Percentiles rank a stretch among this genome's conserved stretches.
phyloP scores from a whole-genome alignment of 2,113 vertebrate genomes.

The Acinonyx jubatus region DNA sequence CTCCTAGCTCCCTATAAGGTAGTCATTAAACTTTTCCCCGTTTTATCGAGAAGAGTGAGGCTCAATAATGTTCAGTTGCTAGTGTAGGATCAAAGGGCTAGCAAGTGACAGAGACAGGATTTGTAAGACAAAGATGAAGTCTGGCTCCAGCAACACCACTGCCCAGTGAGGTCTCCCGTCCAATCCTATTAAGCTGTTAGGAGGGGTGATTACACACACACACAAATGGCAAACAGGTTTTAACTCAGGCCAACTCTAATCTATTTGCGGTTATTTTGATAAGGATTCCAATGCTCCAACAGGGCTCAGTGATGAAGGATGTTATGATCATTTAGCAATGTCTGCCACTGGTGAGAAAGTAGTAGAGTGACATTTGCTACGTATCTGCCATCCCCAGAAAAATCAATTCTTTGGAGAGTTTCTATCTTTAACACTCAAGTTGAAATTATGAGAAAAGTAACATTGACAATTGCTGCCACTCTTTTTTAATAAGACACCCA shows the following conservation, averaged over 20 bases:
- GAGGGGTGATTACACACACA: neutral
- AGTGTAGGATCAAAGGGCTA: neutral
- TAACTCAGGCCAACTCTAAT: neutral
- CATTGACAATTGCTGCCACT: conserved; percentile 56
- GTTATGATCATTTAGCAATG: conserved; percentile 2
- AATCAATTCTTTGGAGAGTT: neutral
- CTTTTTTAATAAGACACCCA: conserved; percentile 69
- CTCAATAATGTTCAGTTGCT: neutral
- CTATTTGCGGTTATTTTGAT: neutral
- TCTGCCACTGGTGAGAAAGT: neutral
- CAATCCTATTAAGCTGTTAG: neutral
- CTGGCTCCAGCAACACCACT: neutral
- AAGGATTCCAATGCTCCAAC: neutral
- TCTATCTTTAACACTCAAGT: conserved; percentile 37
- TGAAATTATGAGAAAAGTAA: conserved; percentile 60
- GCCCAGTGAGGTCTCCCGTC: neutral
- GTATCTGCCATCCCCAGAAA: neutral
- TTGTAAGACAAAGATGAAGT: neutral
- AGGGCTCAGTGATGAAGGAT: neutral
- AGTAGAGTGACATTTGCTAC: neutral
- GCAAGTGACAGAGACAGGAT: neutral
- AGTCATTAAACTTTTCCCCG: neutral
- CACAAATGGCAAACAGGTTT: neutral
- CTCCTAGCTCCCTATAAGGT: neutral
- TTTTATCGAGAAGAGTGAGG: neutral